phyloP scores from a whole-genome alignment of 53 echinoderm and acorn worm species.

The Crossaster papposus region DNA sequence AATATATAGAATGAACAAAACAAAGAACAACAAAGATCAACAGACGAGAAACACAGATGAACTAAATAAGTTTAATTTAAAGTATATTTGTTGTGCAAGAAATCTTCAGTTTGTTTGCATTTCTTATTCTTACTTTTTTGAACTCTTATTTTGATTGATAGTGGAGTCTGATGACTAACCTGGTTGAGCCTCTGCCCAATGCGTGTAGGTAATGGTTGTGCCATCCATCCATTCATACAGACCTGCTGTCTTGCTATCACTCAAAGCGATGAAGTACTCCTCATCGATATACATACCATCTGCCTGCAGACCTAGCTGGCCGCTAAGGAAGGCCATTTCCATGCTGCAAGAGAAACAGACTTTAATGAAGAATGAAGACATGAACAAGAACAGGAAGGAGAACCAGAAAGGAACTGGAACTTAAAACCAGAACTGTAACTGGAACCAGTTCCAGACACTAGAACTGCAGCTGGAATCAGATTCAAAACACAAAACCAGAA shows the following conservation, averaged over 20 bases:
- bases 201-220: conserved; percentile 66
- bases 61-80: no score
- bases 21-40: no score
- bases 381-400: neutral
- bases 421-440: no score
- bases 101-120: no score
- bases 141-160: neutral
- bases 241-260: conserved; percentile 72
- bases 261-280: conserved; percentile 82
- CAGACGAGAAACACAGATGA: no score
- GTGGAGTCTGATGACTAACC: conserved; percentile 22
- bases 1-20: no score
- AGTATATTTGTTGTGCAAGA: no score
- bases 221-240: conserved; percentile 88
- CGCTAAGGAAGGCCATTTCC: conserved; percentile 72
- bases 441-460: no score
- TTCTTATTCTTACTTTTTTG: no score
- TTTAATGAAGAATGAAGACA: neutral
- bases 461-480: no score
- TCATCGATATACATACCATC: conserved; percentile 60
- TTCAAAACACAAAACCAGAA: neutral
- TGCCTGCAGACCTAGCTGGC: conserved; percentile 67
- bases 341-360: conserved; percentile 40
- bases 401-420: neutral
- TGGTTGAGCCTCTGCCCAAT: conserved; percentile 81